Evolutionary conservation across 2,888 invertebrate species (phyloP).

Genomic region (Agonum fuliginosum): DNA sequence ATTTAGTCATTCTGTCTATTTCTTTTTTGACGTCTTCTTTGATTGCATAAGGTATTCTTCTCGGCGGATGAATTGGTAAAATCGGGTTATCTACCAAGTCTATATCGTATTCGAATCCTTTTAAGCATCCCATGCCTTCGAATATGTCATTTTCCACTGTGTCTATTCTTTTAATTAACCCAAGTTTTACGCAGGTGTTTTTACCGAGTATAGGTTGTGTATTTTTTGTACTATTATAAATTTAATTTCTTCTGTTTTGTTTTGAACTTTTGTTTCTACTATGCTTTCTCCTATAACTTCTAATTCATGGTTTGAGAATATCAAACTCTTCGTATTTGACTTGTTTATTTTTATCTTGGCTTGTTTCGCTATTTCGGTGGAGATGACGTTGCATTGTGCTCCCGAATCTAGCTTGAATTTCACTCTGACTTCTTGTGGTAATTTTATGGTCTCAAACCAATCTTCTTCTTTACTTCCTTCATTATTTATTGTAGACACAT

Average conservation of each 20-base stretch:
- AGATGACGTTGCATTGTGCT: conserved; percentile 16
- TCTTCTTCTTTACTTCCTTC: neutral
- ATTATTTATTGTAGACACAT: neutral
- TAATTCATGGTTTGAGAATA: conserved; percentile 9
- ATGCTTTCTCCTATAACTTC: conserved; percentile 7
- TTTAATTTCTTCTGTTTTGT: neutral
- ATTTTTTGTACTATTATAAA: neutral
- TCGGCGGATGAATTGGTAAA: conserved; percentile 60
- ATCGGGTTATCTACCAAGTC: conserved; percentile 29
- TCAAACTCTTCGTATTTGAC: conserved; percentile 3
- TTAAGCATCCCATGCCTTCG: conserved; percentile 65
- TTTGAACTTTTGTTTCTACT: neutral
- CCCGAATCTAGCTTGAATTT: conserved; percentile 32
- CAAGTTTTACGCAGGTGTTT: conserved; percentile 8
- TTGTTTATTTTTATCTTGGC: neutral
- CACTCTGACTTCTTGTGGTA: conserved; percentile 1
- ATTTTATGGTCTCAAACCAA: neutral
- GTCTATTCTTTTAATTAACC: conserved; percentile 5
- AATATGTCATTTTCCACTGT: conserved; percentile 8
- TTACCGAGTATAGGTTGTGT: neutral
- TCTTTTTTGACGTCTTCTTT: conserved; percentile 65
- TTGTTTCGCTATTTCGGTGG: neutral
- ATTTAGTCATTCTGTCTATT: conserved; percentile 3
- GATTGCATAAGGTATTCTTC: conserved; percentile 62
- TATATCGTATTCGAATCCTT: conserved; percentile 37